Evolutionary conservation across 2,113 vertebrate species (phyloP), one percentile per base, ranked within the genome.

Genomic region (Neofelis nebulosa): DNA sequence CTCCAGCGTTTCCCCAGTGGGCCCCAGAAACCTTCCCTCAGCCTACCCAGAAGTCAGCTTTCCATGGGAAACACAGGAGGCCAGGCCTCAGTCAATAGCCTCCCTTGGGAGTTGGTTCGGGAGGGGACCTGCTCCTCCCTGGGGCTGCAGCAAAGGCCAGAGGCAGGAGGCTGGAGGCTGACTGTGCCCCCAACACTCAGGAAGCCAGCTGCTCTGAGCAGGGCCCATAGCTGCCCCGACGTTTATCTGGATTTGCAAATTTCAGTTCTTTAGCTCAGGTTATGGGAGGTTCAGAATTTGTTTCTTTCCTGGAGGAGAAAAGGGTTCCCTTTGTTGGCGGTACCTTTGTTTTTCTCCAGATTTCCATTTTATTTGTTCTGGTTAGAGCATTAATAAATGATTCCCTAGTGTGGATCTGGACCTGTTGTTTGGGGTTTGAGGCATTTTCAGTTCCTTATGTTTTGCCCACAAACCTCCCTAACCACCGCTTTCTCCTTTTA

Each of bases 331-430:
- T 94, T 97, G 95, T 95, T 96, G 76, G 31, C 21, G 15, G 23
- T 74, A 19, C 27, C 11, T 82, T 76, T 61, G 31, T 68, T 36
- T 79, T 61, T 61, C 52, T 63, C 71, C 3, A 0, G 13, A 78
- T 94, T 89, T 96, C 38, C 80, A 81, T 81, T 93, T 91, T 81
- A 18, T 91, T 85, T 93, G 38, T 83, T 50, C 31, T 16, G 12
- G 83, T 48, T 94, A 87, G 21, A 16, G 23, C 21, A 41, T 19
- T 81, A 98, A 96, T 97, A 98, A 97, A 97, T 11, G 45, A 81
- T 63, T 50, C 45, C 14, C 63, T 61, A 41, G 27, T 0, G 8
- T 78, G 36, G 31, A 25, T 68, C n/a, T 0, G 2, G 66, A 87
- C 55, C 55, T 76, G 14, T 16, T 66, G 7, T 36, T 76, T 89